These are phyloP conservation scores for Caerostris extrusa DNA, from an alignment of 1,140 invertebrate genomes.

Conservation along the genomic window DNA sequence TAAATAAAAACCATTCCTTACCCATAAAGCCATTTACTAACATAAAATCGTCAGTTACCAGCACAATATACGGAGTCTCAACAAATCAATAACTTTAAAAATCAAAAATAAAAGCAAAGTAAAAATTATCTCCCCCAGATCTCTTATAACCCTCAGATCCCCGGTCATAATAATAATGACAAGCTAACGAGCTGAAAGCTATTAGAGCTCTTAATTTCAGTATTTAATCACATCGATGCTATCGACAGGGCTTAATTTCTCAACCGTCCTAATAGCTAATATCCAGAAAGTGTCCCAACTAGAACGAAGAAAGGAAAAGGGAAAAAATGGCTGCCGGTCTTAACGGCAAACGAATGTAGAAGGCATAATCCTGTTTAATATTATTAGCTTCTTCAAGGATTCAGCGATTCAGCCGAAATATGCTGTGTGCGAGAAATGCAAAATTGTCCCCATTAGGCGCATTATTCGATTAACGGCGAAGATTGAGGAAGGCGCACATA, in stretches of 20 bases:
- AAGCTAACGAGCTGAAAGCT: not conserved
- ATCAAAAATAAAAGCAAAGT: no score
- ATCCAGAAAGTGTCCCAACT: not conserved
- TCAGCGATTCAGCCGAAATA: slow-evolving; percentile 63
- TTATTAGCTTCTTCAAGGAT: slow-evolving; percentile 55
- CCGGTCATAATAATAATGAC: not conserved
- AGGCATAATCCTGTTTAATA: slow-evolving; percentile 50
- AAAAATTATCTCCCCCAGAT: no score
- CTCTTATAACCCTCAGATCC: not conserved
- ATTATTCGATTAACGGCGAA: slow-evolving; percentile 59
- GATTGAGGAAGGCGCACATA: not conserved
- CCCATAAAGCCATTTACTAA: no score
- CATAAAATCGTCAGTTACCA: not conserved
- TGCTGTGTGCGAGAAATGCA: slow-evolving; percentile 16
- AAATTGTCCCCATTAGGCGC: slow-evolving; percentile 54
- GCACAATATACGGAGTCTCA: not conserved
- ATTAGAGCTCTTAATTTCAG: slow-evolving; percentile 44
- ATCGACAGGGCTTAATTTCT: not conserved
- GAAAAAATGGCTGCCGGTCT: slow-evolving; percentile 3
- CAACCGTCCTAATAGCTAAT: not conserved
- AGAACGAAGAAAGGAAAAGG: not conserved
- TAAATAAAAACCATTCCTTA: no score
- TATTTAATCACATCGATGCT: slow-evolving; percentile 37
- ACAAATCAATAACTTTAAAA: not conserved
- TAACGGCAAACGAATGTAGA: not conserved